Percentiles rank a stretch among this genome's conserved stretches.
Evolutionary conservation across 2,888 invertebrate species (phyloP).

Genomic region (Dynastes tityus): DNA sequence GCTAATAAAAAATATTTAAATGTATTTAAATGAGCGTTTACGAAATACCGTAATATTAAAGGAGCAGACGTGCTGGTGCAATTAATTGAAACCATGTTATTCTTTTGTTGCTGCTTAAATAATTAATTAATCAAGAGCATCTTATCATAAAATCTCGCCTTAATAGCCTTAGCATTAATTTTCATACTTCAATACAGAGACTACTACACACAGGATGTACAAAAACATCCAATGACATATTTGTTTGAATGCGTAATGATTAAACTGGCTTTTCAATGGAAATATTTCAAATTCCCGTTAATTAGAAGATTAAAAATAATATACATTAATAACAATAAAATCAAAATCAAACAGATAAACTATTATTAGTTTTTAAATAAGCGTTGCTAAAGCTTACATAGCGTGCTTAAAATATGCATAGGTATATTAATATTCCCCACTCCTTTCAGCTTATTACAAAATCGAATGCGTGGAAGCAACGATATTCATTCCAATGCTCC

Average conservation of each 20-base stretch:
- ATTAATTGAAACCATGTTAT: constrained; percentile 30
- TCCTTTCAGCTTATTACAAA: constrained; percentile 21
- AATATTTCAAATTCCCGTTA: neutral
- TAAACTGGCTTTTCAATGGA: neutral
- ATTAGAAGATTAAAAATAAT: neutral
- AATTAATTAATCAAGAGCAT: constrained; percentile 5
- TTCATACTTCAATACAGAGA: neutral
- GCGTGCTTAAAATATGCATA: constrained; percentile 18
- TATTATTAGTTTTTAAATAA: neutral
- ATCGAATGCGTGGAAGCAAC: constrained; percentile 40
- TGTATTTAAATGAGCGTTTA: constrained; percentile 34
- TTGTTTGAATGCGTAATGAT: neutral
- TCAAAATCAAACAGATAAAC: neutral
- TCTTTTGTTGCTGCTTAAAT: constrained; percentile 7
- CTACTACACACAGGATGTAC: neutral
- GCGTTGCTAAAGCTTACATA: too few relatives aligned
- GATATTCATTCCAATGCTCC: constrained; percentile 31
- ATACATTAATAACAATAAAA: too few relatives aligned
- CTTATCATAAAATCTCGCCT: neutral
- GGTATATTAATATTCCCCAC: constrained; percentile 6
- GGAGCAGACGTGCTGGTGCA: constrained; percentile 3
- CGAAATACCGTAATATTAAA: constrained; percentile 18
- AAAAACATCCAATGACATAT: constrained; percentile 1
- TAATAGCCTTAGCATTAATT: neutral
- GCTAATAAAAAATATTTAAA: constrained; percentile 32